Percentiles rank a stretch among this genome's conserved stretches.
phyloP scores from a whole-genome alignment of 2,888 invertebrate genomes.

The Ametastegia equiseti region DNA sequence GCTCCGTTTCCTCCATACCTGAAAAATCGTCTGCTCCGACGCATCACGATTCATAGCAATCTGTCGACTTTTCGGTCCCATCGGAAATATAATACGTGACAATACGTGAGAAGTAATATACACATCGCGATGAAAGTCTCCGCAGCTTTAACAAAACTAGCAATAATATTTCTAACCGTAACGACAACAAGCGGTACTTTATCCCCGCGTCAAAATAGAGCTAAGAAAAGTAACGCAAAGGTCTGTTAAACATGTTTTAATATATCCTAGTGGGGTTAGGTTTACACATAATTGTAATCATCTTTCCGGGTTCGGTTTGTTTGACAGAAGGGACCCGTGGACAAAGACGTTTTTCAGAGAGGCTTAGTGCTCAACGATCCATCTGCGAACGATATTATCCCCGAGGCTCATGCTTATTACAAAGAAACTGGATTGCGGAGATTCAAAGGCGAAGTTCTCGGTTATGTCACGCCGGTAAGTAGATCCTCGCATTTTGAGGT shows the following conservation, averaged over 20 bases:
- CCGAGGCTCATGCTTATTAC: conserved; percentile 86
- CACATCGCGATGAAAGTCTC: background rate
- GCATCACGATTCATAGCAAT: too few relatives aligned
- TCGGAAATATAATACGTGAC: background rate
- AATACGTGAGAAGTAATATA: background rate
- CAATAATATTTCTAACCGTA: conserved; percentile 53
- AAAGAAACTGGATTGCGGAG: conserved; percentile 82
- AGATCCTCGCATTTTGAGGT: conserved; percentile 40
- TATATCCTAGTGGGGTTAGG: background rate
- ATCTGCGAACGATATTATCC: conserved; percentile 85
- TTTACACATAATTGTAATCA: background rate
- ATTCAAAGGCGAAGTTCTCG: conserved; percentile 88
- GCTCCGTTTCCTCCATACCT: background rate
- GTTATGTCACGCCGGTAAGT: conserved; percentile 94
- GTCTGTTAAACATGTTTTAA: conserved; percentile 33
- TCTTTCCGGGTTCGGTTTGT: conserved; percentile 21
- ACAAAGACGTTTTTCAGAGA: conserved; percentile 83
- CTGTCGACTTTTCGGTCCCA: background rate
- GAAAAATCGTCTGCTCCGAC: too few relatives aligned
- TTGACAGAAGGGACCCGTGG: conserved; percentile 78
- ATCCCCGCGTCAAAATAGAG: conserved; percentile 59
- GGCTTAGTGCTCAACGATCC: conserved; percentile 84
- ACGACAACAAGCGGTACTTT: conserved; percentile 54
- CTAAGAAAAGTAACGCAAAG: conserved; percentile 49
- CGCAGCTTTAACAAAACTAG: background rate